Evolutionary conservation across 1,140 invertebrate species (phyloP).

Genomic region (Leptinotarsa lineolata): DNA sequence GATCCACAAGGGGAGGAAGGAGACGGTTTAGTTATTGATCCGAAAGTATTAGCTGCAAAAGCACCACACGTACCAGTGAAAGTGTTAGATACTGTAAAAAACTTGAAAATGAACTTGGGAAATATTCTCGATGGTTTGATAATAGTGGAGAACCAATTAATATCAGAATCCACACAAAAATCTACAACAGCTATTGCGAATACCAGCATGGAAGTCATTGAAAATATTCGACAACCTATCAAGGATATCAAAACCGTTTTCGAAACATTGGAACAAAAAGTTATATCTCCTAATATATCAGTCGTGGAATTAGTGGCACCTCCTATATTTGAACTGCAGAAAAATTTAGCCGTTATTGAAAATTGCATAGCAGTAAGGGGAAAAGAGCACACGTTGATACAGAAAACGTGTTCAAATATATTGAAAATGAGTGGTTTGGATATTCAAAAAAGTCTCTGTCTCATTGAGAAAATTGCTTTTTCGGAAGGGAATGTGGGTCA

Average conservation of each 20-base stretch:
- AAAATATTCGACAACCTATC: conserved; percentile 65
- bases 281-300: conserved; percentile 54
- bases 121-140: conserved; percentile 59
- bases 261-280: conserved; percentile 56
- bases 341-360: conserved; percentile 66
- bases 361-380: conserved; percentile 71
- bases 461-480: conserved; percentile 57
- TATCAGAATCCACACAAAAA: conserved; percentile 66
- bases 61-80: conserved; percentile 43
- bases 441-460: conserved; percentile 59
- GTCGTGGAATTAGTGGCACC: conserved; percentile 64
- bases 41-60: conserved; percentile 44
- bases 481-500: conserved; percentile 58
- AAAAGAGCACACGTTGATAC: conserved; percentile 66
- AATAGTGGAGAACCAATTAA: conserved; percentile 64
- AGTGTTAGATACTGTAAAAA: conserved; percentile 42
- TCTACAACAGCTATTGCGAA: conserved; percentile 65
- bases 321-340: conserved; percentile 65
- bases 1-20: conserved; percentile 61
- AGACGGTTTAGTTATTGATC: conserved; percentile 57
- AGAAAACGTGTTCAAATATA: conserved; percentile 66
- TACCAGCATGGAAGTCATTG: conserved; percentile 67
- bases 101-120: conserved; percentile 44
- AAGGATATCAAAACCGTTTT: conserved; percentile 66
- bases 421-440: conserved; percentile 62